Conservation (phyloP, 2,797 vertebrate species). For the Acridotheres tristis region DNA sequence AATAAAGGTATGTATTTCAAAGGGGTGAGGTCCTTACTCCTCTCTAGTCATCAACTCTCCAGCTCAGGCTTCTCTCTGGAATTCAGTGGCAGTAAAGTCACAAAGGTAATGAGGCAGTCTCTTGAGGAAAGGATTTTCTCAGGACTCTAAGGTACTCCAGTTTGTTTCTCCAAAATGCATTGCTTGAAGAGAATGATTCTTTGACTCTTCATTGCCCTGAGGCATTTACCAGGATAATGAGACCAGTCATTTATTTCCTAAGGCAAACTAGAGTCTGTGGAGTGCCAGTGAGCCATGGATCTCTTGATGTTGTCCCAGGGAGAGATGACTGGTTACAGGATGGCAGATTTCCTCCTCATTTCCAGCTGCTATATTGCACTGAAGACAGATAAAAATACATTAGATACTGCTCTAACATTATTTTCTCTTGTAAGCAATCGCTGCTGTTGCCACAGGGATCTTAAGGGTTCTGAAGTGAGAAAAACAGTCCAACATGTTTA, state of each 20-base stretch:
- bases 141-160: neutral
- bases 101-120: neutral
- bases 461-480: neutral
- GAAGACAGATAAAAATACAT: neutral
- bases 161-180: neutral
- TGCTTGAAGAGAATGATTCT: neutral
- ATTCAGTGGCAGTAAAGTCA: neutral
- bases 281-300: neutral
- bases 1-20: neutral
- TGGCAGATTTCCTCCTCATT: neutral
- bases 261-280: neutral
- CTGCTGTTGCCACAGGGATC: neutral
- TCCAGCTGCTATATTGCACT: neutral
- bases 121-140: slow-evolving; percentile 3
- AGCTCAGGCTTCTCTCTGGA: neutral
- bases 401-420: neutral
- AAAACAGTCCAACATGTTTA: neutral
- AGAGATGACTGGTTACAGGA: neutral
- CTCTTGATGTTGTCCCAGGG: neutral
- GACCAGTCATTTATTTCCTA: slow-evolving; percentile 3
- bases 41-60: neutral
- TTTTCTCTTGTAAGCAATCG: neutral
- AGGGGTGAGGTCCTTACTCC: neutral
- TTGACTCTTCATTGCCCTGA: neutral
- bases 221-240: slow-evolving; percentile 3